These are phyloP conservation scores for Brachionus asplanchnoidis DNA, from an alignment of 1,140 invertebrate species.

Conservation along the genomic window DNA sequence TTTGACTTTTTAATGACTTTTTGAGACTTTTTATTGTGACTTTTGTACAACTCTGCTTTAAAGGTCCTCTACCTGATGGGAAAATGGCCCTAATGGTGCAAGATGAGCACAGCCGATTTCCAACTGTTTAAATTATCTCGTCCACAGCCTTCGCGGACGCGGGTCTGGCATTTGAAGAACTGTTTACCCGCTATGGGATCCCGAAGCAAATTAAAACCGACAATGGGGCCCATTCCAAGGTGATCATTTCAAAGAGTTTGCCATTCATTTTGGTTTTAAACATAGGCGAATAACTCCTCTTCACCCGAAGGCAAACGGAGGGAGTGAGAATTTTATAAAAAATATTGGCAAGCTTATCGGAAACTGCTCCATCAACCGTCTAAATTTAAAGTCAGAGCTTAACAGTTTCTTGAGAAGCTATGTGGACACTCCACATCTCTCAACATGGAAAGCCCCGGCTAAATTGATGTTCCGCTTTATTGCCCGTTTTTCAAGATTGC, in stretches of 20 bases:
- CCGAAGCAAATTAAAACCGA: slow-evolving; percentile 43
- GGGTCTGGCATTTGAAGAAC: slow-evolving; percentile 25
- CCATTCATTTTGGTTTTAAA: slow-evolving; percentile 30
- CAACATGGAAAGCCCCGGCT: neutral
- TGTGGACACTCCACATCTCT: neutral
- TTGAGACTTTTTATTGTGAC: too few species aligned
- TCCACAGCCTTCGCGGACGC: slow-evolving; percentile 29
- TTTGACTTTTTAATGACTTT: too few species aligned
- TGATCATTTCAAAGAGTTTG: slow-evolving; percentile 40
- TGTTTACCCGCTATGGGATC: slow-evolving; percentile 44
- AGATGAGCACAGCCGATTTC: slow-evolving; percentile 48
- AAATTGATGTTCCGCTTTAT: neutral
- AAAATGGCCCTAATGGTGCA: slow-evolving; percentile 45
- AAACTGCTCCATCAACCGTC: neutral
- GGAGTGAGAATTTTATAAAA: slow-evolving; percentile 43
- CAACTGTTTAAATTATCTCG: slow-evolving; percentile 45
- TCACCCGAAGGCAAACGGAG: slow-evolving; percentile 43
- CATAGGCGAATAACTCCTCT: slow-evolving; percentile 43
- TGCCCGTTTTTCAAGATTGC: neutral
- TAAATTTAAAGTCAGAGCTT: neutral
- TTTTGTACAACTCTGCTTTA: too few species aligned
- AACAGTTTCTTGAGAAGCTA: neutral
- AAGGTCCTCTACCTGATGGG: slow-evolving; percentile 46
- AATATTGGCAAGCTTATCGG: slow-evolving; percentile 24
- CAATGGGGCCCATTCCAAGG: slow-evolving; percentile 44